Conservation (phyloP, 2,888 invertebrate genomes). For the Conomelus anceps region DNA sequence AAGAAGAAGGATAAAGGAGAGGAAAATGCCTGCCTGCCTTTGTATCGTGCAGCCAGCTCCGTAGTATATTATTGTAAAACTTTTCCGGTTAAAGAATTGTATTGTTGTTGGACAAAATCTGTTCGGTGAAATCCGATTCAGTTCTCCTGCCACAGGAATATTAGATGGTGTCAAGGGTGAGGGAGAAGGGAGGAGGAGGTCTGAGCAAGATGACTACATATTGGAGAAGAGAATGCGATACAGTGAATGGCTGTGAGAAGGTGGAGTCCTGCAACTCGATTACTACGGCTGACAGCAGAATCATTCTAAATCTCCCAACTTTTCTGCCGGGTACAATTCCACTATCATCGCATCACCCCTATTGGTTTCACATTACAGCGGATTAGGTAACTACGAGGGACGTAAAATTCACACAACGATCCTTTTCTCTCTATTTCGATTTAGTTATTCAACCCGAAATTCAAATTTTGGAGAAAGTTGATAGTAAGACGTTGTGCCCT, state of each 20-base stretch:
- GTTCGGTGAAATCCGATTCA: background rate
- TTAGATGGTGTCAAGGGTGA: background rate
- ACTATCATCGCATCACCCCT: background rate
- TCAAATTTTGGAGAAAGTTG: no score
- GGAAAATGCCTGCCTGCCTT: background rate
- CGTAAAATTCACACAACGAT: background rate
- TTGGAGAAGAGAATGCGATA: background rate
- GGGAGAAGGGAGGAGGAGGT: background rate
- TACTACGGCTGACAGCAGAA: background rate
- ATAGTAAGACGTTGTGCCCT: no score
- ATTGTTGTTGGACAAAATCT: slow-evolving; percentile 3
- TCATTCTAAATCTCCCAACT: background rate
- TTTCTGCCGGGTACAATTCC: background rate
- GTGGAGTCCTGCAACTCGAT: background rate
- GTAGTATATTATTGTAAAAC: background rate
- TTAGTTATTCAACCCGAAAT: background rate
- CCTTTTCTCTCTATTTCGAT: no score
- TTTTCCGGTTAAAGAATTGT: slow-evolving; percentile 10
- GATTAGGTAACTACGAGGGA: background rate
- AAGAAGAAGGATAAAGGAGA: background rate
- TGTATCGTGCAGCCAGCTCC: background rate
- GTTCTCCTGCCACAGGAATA: background rate
- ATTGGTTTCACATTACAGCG: background rate
- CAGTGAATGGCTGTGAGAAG: background rate
- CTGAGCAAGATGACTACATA: background rate